phyloP scores from a whole-genome alignment of 2,888 invertebrate genomes.

The Caenorhabditis becei region DNA sequence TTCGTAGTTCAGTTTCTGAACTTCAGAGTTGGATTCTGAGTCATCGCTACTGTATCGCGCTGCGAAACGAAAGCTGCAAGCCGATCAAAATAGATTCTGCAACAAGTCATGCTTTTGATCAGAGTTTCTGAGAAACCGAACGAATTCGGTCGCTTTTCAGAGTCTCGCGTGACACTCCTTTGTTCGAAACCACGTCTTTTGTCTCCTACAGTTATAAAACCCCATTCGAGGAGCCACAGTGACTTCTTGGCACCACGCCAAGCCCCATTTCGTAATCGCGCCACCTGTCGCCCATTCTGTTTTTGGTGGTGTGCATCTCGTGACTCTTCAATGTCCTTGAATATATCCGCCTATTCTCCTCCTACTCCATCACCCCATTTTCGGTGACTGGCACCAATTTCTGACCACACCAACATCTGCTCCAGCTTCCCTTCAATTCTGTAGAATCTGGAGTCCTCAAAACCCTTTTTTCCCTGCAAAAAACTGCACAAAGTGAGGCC shows the following conservation, averaged over 20 bases:
- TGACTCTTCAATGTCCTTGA: conserved; percentile 22
- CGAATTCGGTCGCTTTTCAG: background rate
- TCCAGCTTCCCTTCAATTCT: background rate
- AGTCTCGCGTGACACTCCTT: background rate
- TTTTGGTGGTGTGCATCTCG: conserved; percentile 24
- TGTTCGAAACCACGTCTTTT: background rate
- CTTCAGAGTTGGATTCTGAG: too few species aligned
- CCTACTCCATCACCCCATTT: background rate
- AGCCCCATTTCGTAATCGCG: conserved; percentile 1
- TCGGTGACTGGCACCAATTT: conserved; percentile 12
- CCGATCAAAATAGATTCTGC: too few species aligned
- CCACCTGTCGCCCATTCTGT: conserved; percentile 27
- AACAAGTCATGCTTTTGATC: background rate
- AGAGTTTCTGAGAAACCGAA: background rate
- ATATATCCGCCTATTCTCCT: conserved; percentile 3
- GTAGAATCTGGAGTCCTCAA: background rate
- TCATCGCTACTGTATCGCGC: too few species aligned
- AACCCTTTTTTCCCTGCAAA: background rate
- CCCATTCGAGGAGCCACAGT: background rate
- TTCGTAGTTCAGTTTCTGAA: too few species aligned
- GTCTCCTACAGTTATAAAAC: background rate
- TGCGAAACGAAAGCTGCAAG: too few species aligned
- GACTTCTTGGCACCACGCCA: conserved; percentile 19
- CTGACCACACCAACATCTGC: background rate
- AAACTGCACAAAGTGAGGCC: background rate